Conservation (phyloP, 2,888 invertebrate species). For the Leucophenga montana region DNA sequence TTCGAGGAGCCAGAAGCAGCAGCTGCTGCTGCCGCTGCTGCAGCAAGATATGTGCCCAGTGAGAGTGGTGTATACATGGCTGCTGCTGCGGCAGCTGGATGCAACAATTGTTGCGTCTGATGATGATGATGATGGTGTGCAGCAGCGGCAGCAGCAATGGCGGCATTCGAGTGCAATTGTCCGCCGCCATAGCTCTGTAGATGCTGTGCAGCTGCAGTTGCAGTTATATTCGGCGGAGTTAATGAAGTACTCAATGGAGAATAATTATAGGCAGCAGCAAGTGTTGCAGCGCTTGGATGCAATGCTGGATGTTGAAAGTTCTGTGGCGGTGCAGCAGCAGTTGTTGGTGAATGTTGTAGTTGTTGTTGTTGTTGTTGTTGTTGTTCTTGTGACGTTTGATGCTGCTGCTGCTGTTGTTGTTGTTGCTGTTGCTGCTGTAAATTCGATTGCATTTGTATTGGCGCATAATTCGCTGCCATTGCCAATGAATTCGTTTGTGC, state of each 20-base stretch:
- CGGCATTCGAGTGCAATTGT: not conserved
- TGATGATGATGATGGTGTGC: not conserved
- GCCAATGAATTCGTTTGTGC: constrained; percentile 12
- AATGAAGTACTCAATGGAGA: not conserved
- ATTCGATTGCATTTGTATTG: not conserved
- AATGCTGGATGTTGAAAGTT: constrained; percentile 10
- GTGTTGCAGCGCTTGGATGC: constrained; percentile 8
- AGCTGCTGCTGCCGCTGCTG: constrained; percentile 3
- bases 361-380: constrained; percentile 18
- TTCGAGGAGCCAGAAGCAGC: not conserved
- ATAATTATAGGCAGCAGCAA: not conserved
- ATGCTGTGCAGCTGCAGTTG: not conserved
- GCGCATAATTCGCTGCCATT: not conserved
- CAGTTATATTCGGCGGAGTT: not conserved
- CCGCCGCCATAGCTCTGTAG: constrained; percentile 8
- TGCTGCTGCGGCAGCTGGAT: constrained; percentile 9
- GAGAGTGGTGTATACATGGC: constrained; percentile 22
- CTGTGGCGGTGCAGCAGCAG: constrained; percentile 13
- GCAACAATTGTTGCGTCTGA: not conserved
- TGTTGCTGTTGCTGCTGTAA: constrained; percentile 11
- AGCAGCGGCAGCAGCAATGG: not conserved
- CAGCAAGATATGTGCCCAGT: constrained; percentile 7
- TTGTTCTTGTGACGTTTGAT: constrained; percentile 8
- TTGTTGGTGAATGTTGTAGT: constrained; percentile 17
- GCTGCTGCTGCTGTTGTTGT: constrained; percentile 1